Evolutionary conservation across 2,888 invertebrate species (phyloP), one percentile per base, ranked within the genome.

Genomic region (Drosophila pullipes): DNA sequence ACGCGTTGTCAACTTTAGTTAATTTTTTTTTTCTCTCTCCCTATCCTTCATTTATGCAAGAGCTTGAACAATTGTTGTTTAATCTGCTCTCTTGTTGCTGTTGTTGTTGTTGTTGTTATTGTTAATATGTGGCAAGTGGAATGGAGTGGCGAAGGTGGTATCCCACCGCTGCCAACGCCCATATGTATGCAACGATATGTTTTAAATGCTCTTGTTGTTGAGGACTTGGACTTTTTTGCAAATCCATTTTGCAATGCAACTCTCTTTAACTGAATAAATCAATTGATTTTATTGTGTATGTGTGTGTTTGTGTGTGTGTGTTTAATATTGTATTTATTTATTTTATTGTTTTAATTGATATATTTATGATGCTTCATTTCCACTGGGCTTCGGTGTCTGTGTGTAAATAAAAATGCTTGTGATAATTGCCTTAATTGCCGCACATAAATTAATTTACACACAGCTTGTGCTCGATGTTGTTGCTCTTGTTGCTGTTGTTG

Each of bases 371-470:
- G 74, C 63, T 67, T 82, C 84, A 77, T 82, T 77, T 74, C 77
- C 71, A 58, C 49, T 74, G 57, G 35, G 58, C 3, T n/a, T 31
- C 3, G 31, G 53, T 52, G 18, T 33, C 35, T 35, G 60, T 58
- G 25, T 39, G 59, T n/a, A 37, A 58, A 37, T 41, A 47, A 39
- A 58, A 59, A 58, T 61, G 25, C 25, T 47, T 53, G 52, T 33
- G 65, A 74, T 81, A 87, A 85, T 85, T 87, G 76, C 74, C 71
- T 65, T 81, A 85, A 83, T 87, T 88, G 88, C 72, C 74, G 71
- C 73, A 69, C 70, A 78, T 79, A 81, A 85, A 87, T 85, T 81
- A 62, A 87, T 85, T 85, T 81, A 75, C 74, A 64, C 81, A 64
- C 67, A 67, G 67, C 67, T 63, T 67, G 55, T 28, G n/a, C 25